Evolutionary conservation across 1,140 invertebrate genomes (phyloP).

Genomic region (Meloidogyne hapla): DNA sequence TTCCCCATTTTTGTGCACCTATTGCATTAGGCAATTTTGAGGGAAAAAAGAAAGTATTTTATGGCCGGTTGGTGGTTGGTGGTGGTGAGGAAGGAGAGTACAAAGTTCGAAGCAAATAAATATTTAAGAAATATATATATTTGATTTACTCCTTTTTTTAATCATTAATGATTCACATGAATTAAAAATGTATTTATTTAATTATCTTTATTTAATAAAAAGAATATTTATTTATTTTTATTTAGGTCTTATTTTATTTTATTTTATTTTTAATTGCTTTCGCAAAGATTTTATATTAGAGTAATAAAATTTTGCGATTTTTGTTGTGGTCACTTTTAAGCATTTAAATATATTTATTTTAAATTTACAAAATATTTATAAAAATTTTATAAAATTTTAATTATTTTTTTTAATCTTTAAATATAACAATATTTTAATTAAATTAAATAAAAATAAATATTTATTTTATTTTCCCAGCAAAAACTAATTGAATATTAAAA

Average conservation of each 20-base stretch:
- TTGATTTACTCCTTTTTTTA: background rate
- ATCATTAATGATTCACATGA: background rate
- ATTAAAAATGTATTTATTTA: background rate
- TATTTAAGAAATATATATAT: background rate
- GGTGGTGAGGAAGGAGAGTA: background rate
- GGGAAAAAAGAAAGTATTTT: background rate
- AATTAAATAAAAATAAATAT: too few relatives aligned
- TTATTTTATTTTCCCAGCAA: too few relatives aligned
- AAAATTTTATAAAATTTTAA: too few relatives aligned
- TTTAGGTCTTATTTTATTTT: background rate
- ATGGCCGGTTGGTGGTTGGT: background rate
- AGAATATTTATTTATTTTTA: background rate
- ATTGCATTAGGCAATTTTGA: conserved; percentile 6
- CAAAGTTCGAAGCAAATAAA: background rate
- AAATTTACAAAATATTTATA: too few relatives aligned
- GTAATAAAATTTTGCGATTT: too few relatives aligned
- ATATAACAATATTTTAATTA: too few relatives aligned
- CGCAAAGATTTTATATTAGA: too few relatives aligned
- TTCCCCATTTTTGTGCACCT: background rate
- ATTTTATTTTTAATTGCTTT: too few relatives aligned
- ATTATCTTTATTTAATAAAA: background rate
- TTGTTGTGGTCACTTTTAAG: too few relatives aligned
- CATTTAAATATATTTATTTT: too few relatives aligned
- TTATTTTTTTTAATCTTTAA: too few relatives aligned
- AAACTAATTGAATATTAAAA: too few relatives aligned